Evolutionary conservation across 1,140 invertebrate genomes (phyloP).

Genomic region (Homarus americanus): DNA sequence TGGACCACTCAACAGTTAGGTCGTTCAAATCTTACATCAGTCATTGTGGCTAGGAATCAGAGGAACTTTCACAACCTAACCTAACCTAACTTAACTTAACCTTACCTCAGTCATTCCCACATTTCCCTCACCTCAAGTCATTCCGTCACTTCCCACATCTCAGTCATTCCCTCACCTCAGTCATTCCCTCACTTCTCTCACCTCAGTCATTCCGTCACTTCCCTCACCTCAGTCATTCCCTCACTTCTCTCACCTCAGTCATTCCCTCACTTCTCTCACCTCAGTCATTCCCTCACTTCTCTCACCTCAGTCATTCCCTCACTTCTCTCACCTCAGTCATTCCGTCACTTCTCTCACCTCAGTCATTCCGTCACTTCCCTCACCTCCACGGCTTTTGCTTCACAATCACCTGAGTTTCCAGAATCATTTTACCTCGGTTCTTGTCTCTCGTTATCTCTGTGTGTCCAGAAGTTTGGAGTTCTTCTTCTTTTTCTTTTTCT

Average conservation of each 20-base stretch:
- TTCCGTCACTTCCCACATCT: neutral
- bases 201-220: neutral
- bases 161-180: neutral
- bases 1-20: neutral
- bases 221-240: too few species aligned
- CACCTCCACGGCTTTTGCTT: too few species aligned
- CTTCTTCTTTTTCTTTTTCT: neutral
- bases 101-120: too few species aligned
- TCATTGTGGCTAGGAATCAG: too few species aligned
- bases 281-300: neutral
- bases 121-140: neutral
- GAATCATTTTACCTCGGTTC: neutral
- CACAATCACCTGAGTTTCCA: neutral
- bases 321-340: neutral
- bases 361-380: neutral
- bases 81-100: too few species aligned
- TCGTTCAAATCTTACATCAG: neutral
- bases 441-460: neutral
- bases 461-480: neutral
- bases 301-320: too few species aligned
- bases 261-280: neutral
- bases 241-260: neutral
- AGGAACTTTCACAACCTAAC: too few species aligned
- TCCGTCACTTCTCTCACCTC: neutral
- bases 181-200: neutral